These are phyloP conservation scores for Parasteatoda tepidariorum DNA, from an alignment of 1,140 invertebrate species.

Conservation along the genomic window DNA sequence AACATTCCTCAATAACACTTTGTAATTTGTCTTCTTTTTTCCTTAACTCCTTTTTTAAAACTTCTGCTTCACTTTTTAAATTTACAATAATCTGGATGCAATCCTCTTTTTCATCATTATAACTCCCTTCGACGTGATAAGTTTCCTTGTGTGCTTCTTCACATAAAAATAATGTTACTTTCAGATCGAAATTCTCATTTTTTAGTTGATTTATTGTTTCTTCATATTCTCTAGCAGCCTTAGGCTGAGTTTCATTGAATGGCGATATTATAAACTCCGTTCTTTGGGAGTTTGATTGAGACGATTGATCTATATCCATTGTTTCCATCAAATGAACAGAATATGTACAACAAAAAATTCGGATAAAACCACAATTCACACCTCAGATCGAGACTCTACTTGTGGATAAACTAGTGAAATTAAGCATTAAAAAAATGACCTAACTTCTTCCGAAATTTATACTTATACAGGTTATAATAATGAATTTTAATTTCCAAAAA, in stretches of 20 bases:
- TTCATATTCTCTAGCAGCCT: constrained; percentile 42
- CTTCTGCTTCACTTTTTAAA: constrained; percentile 35
- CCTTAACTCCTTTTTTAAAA: constrained; percentile 8
- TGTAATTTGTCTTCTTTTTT: constrained; percentile 11
- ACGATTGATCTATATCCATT: too few relatives aligned
- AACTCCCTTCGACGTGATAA: neutral
- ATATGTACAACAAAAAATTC: too few relatives aligned
- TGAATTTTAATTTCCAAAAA: too few relatives aligned
- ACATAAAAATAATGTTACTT: constrained; percentile 16
- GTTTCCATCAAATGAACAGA: too few relatives aligned
- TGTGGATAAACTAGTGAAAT: too few relatives aligned
- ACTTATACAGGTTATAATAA: too few relatives aligned
- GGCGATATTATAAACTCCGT: constrained; percentile 5
- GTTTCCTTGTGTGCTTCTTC: constrained; percentile 2
- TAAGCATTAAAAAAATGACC: too few relatives aligned
- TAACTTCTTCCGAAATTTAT: too few relatives aligned
- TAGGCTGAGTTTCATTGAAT: constrained; percentile 23
- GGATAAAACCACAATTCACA: too few relatives aligned
- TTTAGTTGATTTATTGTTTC: constrained; percentile 45
- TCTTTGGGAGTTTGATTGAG: constrained; percentile 14
- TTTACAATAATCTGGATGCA: constrained; percentile 25
- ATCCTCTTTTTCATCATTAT: constrained; percentile 7
- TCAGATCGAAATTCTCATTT: constrained; percentile 55
- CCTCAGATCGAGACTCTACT: too few relatives aligned
- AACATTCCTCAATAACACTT: constrained; percentile 1